Conservation (phyloP, 2,113 vertebrate species). For the Cyphomyrus plagiostoma region DNA sequence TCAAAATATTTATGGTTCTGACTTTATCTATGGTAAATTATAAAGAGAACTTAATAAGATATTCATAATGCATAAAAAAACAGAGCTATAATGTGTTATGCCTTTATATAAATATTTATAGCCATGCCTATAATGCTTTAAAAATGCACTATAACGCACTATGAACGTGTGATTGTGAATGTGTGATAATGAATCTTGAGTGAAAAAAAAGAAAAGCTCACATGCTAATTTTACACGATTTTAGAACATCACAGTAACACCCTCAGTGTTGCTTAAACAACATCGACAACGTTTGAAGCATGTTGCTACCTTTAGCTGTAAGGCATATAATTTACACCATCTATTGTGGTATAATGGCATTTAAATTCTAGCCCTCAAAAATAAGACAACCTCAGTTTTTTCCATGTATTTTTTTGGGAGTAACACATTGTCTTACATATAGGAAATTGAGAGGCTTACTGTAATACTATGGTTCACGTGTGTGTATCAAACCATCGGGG, state of each 20-base stretch:
- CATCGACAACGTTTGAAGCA: neutral
- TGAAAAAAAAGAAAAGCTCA: neutral
- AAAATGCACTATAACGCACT: no score
- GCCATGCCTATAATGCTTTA: no score
- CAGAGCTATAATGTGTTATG: no score
- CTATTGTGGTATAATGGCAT: neutral
- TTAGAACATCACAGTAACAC: neutral
- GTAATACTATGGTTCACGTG: neutral
- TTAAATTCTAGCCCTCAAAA: neutral
- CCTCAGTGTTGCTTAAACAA: neutral
- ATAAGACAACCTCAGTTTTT: neutral
- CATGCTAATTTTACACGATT: neutral
- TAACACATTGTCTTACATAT: neutral
- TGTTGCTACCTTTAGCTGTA: neutral
- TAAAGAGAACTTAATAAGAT: no score
- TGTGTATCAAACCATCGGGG: neutral
- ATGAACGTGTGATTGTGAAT: no score
- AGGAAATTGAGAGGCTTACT: neutral
- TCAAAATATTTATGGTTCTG: no score
- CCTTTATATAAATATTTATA: no score
- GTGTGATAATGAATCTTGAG: no score
- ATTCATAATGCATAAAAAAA: no score
- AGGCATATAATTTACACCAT: neutral
- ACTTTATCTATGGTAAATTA: no score
- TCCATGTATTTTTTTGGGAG: neutral